Evolutionary conservation across 2,113 vertebrate genomes (phyloP), one percentile per base, ranked within the genome.

Genomic region (Strix uralensis): DNA sequence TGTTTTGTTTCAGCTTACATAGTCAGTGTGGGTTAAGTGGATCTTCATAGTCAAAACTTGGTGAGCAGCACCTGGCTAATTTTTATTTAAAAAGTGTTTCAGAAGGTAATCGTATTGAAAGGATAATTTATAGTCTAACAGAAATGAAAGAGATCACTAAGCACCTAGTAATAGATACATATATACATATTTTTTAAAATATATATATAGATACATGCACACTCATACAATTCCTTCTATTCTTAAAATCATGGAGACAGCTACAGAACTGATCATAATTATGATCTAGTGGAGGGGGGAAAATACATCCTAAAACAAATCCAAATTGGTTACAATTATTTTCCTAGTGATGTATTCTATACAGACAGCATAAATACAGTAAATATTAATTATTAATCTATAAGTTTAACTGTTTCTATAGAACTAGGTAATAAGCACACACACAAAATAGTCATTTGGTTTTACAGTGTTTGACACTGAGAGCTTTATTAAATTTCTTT

Each of bases 401-500:
- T 47, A 44, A 61, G 11, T 52, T 93, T 73, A 75, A 71, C 36
- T 73, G 7, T 36, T 87, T 23, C 55, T 51, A 57, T 18, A 86
- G 75, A 92, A 65, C 13, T 32, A 69, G 27, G 57, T 77, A 92
- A 36, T 81, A 88, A 93, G 25, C 15, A 4, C 7, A 72, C n/a
- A 63, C 32, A 40, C 51, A 87, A 80, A 7, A 12, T 10, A 73
- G 20, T 57, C 49, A 86, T 30, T 65, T 81, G n/a, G 55, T 77
- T 95, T 94, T 80, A 86, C 71, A 92, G 88, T 57, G 82, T 72
- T 93, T 91, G 72, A 85, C 40, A 61, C 51, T 19, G 30, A 71
- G 91, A 96, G n/a, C 29, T 72, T 91, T 91, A 93, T 78, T 57
- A 71, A 34, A 92, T 73, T 69, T 88, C 30, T 80, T 92, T 92